A percentile compares a stretch with the other conserved stretches of the same genome.
phyloP scores from a whole-genome alignment of 2,888 invertebrate species.

The Ernsta delagoae region DNA sequence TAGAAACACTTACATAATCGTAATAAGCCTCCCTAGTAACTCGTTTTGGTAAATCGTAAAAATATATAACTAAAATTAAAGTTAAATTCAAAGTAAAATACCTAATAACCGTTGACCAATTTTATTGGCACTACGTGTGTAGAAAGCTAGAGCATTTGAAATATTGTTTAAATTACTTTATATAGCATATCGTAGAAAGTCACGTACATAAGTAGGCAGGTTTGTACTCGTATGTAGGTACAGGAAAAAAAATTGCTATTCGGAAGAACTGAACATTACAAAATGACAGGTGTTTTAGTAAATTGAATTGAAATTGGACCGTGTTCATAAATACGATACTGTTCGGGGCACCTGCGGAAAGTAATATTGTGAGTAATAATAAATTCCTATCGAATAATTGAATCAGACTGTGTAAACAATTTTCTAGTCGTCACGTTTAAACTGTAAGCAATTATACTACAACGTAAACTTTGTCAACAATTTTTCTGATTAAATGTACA shows the following conservation, averaged over 20 bases:
- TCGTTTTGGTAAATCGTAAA: background rate
- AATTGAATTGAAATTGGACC: background rate
- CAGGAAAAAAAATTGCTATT: constrained; percentile 1
- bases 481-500: too few relatives aligned
- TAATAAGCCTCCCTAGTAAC: too few relatives aligned
- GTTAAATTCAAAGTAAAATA: background rate
- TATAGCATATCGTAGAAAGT: background rate
- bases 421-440: background rate
- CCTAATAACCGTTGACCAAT: constrained; percentile 6
- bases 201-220: too few relatives aligned
- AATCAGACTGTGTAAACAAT: background rate
- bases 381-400: too few relatives aligned
- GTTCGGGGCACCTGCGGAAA: background rate
- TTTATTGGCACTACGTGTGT: constrained; percentile 9
- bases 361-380: background rate
- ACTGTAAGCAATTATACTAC: background rate
- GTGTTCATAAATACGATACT: background rate
- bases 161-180: background rate
- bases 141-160: background rate
- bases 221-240: background rate
- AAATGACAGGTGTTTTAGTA: constrained; percentile 16
- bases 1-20: background rate
- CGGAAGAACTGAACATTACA: background rate
- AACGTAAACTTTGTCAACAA: background rate
- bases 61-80: background rate